Base-by-base conservation (phyloP, 1,140 invertebrate genomes). In the Ephestia elutella region DNA sequence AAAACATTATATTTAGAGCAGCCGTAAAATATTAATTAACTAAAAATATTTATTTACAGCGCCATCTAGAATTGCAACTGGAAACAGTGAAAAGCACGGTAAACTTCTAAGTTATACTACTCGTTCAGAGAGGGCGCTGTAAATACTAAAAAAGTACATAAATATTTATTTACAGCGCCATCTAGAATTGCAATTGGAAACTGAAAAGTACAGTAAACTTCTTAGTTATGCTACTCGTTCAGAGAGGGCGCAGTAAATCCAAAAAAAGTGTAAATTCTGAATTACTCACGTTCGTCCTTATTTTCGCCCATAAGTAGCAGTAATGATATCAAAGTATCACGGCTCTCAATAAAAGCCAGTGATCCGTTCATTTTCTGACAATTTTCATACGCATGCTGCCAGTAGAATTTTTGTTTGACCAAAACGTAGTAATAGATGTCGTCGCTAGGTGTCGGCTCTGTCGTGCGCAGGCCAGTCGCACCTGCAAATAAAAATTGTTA, bases 311-410 rank as follows among this genome's bases (percentile, higher is more conserved):
- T 87, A 0, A 78, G 60, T 0, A 87, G 59, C 4, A 87, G 56
- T 19, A 87, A 53, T 57, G 85, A 78, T 28, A 80, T 73, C 0
- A 87, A 17, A 7, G 80, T 55, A 53, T 86, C 85, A 13, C 71
- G 73, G 50, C 56, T 83, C 7, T 85, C 82, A 7, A 85, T 18
- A 19, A 49, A 68, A 1, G 85, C 85, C 1, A 87, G 64, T 0
- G 71, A 67, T 2, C 82, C 85, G 55, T 87, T 87, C 70, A 87
- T 69, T 59, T 72, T 78, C 19, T 59, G 54, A 38, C 85, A 87
- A 55, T 87, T 87, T 35, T 85, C 82, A 56, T 61, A 80, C 0
- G 85, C 82, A 18, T 87, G 80, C 49, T 86, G 82, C 85, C 85
- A 87, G 60, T 75, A 80, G 15, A 74, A 60, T 0, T 57, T 60